Conservation (phyloP, 2,113 vertebrate species). For the Serinus canaria region DNA sequence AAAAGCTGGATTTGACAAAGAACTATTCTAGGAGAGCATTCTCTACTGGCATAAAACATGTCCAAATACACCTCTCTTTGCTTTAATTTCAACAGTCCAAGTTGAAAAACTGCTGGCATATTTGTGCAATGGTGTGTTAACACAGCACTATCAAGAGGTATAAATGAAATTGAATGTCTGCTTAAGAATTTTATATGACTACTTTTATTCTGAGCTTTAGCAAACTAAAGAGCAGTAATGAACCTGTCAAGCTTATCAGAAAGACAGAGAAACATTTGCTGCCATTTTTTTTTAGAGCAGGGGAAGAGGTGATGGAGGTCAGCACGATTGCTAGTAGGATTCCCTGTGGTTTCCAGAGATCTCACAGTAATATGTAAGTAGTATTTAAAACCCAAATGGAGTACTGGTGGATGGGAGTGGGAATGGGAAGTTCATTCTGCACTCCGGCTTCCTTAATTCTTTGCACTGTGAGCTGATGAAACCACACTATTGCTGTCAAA, state of each 20-base stretch:
- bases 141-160: too few relatives aligned
- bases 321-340: not conserved
- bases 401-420: not conserved
- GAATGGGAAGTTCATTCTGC: not conserved
- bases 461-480: not conserved
- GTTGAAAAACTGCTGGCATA: not conserved
- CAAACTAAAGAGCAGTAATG: not conserved
- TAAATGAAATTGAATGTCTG: not conserved
- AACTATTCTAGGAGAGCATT: constrained; percentile 9
- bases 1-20: constrained; percentile 27
- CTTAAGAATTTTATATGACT: not conserved
- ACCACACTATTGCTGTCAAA: constrained; percentile 39
- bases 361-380: not conserved
- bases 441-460: not conserved
- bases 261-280: not conserved
- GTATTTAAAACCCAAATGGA: not conserved
- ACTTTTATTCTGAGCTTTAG: not conserved
- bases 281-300: not conserved
- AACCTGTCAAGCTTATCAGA: not conserved
- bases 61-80: not conserved
- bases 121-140: not conserved
- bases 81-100: not conserved
- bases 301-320: not conserved
- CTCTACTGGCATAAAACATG: not conserved
- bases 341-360: not conserved